Percentiles rank a stretch among this genome's conserved stretches.
Conservation (phyloP, 2,113 vertebrate genomes). For the Crotalus helleri region DNA sequence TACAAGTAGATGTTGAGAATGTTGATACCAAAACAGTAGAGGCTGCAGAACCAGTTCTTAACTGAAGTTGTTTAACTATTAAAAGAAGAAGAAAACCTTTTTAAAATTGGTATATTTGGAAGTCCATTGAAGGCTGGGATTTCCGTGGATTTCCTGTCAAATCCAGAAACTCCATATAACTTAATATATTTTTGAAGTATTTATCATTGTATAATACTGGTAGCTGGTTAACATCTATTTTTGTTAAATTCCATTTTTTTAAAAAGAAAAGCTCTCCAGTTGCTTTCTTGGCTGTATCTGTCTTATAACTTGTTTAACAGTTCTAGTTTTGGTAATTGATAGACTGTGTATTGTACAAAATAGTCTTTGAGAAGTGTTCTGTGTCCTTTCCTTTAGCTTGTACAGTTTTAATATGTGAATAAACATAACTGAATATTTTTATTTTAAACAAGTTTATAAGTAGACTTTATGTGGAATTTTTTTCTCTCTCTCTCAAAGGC, state of each 20-base stretch:
- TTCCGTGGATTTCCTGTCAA: conserved; percentile 59
- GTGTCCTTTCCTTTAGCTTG: conserved; percentile 37
- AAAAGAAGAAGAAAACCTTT: conserved; percentile 33
- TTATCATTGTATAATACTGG: conserved; percentile 72
- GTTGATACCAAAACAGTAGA: conserved; percentile 52
- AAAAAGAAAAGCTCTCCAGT: conserved; percentile 35
- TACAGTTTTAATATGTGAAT: conserved; percentile 66
- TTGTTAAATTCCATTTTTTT: conserved; percentile 58
- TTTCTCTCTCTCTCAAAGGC: background rate
- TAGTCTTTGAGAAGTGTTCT: conserved; percentile 21
- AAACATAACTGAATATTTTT: conserved; percentile 67
- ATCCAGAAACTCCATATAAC: conserved; percentile 68
- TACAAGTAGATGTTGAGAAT: conserved; percentile 53
- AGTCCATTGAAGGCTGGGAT: conserved; percentile 65
- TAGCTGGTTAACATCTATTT: conserved; percentile 70
- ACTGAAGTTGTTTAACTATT: conserved; percentile 63
- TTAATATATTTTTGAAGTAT: conserved; percentile 72
- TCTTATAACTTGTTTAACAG: conserved; percentile 55
- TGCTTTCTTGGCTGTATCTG: conserved; percentile 48
- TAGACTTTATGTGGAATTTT: background rate
- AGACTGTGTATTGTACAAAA: conserved; percentile 67
- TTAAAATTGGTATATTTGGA: conserved; percentile 60
- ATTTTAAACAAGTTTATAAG: conserved; percentile 47
- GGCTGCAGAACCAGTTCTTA: conserved; percentile 63
- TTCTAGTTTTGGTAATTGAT: conserved; percentile 54